Base-by-base conservation (phyloP, 1,140 invertebrate genomes). In the Lasioglossum albipes region DNA sequence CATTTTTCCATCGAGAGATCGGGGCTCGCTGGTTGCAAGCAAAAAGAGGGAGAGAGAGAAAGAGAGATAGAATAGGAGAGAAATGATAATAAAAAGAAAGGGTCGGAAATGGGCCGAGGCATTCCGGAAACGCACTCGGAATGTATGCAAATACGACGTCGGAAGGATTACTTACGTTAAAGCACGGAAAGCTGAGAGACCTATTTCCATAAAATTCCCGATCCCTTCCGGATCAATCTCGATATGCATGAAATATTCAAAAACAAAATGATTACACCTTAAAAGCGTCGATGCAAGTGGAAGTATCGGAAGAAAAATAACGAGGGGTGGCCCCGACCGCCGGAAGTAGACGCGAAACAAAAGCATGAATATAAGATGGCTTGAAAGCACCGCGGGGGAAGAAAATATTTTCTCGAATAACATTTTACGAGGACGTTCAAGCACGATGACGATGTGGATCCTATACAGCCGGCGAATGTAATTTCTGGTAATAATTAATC, bases 181-280 rank as follows among this genome's bases (percentile, higher is more conserved):
- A 80, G 65, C n/a, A 31, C 54, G 36, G 73, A 57, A 12, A 42
- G 49, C 12, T 12, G 49, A 22, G 27, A 36, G 27, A 27, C 52
- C 27, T 68, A 80, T 75, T 80, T 80, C 79, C 78, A 80, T 80
- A 80, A 80, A 80, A 75, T 75, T 31, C 72, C 20, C 64, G 79
- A 75, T 74, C 79, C 73, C 65, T 68, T 31, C 52, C 79, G 72
- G 72, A 75, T 80, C 79, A 69, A 80, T 80, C 79, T 61, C 79
- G 79, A 75, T 75, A 75, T 75, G 57, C 79, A 80, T 75, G 79
- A 80, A 75, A 75, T 75, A 75, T 75, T 75, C 73, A 69, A 45
- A 80, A 80, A 80, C 79, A 80, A 75, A 80, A 80, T 80, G 73
- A 80, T 75, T 80, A 80, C 72, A 64, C 72, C 65, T 67, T 80